A percentile compares a stretch with the other conserved stretches of the same genome.
Conservation (phyloP, 2,888 invertebrate species). For the Acleris emargana region DNA sequence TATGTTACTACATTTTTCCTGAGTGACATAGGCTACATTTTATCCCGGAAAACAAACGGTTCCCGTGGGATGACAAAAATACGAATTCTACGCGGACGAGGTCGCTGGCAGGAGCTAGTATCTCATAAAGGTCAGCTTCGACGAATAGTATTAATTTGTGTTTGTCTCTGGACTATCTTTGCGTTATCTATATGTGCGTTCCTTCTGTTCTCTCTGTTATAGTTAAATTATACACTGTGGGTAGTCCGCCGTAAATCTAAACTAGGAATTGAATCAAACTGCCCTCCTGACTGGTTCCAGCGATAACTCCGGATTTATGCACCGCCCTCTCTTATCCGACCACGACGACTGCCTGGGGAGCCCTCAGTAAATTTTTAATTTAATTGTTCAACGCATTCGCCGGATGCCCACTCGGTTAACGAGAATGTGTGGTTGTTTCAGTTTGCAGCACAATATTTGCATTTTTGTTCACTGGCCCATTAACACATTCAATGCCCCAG, state of each 20-base stretch:
- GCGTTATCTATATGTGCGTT: no score
- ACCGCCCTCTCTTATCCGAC: slow-evolving; percentile 51
- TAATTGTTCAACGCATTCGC: slow-evolving; percentile 42
- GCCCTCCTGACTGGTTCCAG: slow-evolving; percentile 60
- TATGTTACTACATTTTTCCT: no score
- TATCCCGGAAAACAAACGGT: no score
- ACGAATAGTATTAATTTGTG: no score
- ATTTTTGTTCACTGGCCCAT: neutral
- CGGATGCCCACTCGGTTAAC: slow-evolving; percentile 21
- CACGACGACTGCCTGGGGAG: slow-evolving; percentile 33
- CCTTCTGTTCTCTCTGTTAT: no score
- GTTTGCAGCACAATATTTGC: slow-evolving; percentile 1
- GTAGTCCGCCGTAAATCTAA: slow-evolving; percentile 55
- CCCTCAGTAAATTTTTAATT: slow-evolving; percentile 49
- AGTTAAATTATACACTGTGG: neutral
- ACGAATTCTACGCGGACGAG: no score
- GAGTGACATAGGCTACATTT: no score
- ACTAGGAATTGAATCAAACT: slow-evolving; percentile 74
- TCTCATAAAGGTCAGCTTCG: no score
- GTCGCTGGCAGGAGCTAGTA: no score
- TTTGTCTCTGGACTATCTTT: no score
- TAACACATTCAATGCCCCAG: no score
- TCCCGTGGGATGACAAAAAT: no score
- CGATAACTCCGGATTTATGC: slow-evolving; percentile 75
- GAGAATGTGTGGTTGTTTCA: slow-evolving; percentile 11